Evolutionary conservation across 2,888 invertebrate species (phyloP), one percentile per base, ranked within the genome.

Genomic region (Luffia ferchaultella): DNA sequence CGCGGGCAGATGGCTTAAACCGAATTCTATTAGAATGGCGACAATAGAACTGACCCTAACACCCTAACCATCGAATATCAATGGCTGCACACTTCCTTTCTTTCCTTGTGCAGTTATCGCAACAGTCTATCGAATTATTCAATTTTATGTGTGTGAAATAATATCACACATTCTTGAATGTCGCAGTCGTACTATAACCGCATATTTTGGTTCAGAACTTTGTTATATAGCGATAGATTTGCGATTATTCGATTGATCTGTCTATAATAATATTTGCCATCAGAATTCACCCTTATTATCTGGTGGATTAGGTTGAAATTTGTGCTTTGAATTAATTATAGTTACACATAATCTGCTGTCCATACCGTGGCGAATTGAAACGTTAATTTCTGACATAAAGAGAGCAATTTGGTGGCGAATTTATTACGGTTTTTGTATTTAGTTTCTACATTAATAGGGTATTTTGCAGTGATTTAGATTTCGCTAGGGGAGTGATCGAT

Each of bases 321-420:
- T 30, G 30, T 18, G n/a, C 16, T 44, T 15, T 16, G 12, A 16
- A 44, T 17, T 16, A 18, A 44, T 16, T 5, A 43, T 15, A 16
- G 44, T 5, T 44, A 16, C 5, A n/a, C 43, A 43, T 7, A 43
- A 43, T 43, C 3, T 43, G n/a, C 43, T 43, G n/a, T 16, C 17
- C 43, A 43, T 44, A 16, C 18, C 12, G 2, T 43, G 67, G 66
- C 76, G 64, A 70, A 78, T 76, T 67, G 71, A 73, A 64, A 71
- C 64, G 69, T 74, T 65, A 63, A 63, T 70, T 70, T 68, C 56
- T 61, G 58, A 56, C 70, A 75, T 79, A 82, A 78, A 80, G 80
- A 65, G 76, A 74, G 68, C 76, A 73, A 82, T 80, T 79, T 71
- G 59, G 57, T 53, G 58, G 64, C 63, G 69, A 71, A 78, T 76